Evolutionary conservation across 2,888 invertebrate genomes (phyloP), one percentile per base, ranked within the genome.

Genomic region (Tetragonula carbonaria): DNA sequence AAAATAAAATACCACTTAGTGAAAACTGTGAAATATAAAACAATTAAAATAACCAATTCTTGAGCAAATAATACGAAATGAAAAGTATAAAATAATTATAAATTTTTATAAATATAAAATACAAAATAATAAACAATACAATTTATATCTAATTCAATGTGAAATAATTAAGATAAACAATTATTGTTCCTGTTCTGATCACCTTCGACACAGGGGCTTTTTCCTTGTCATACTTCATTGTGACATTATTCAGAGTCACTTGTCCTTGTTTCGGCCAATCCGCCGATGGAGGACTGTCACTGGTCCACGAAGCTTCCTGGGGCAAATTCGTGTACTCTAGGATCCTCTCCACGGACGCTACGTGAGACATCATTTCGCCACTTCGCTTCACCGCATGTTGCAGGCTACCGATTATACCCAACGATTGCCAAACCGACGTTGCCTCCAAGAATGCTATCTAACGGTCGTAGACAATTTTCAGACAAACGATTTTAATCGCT

Each of bases 291-390:
- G 95, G 95, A 74, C 94, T 94, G 0, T 87, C 53, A 4, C 92
- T 89, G 0, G 75, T 81, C 74, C 91, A 78, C 0, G 91, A 85
- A 21, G 95, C 95, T 94, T 98, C 98, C 62, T 96, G 95, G 0
- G 97, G 96, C 65, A 98, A 94, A 51, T 96, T 95, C 0, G 97
- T 96, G 94, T 98, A 98, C 92, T 98, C 97, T 5, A 97, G 93
- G 2, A 98, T 96, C 65, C 98, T 95, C 93, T 98, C 98, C 0
- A 98, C 98, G 55, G 97, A 96, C 0, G 97, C 97, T 96, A 97
- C 97, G 88, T 97, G 96, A 16, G 96, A 96, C 78, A 97, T 95
- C 11, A 96, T 96, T 92, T 98, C 98, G 0, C 97, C 97, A 63
- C 96, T 96, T 92, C 97, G 97, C 84, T 97, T 95, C 70, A 98